Evolutionary conservation across 2,797 vertebrate species (phyloP), one percentile per base, ranked within the genome.

Genomic region (Miichthys miiuy): DNA sequence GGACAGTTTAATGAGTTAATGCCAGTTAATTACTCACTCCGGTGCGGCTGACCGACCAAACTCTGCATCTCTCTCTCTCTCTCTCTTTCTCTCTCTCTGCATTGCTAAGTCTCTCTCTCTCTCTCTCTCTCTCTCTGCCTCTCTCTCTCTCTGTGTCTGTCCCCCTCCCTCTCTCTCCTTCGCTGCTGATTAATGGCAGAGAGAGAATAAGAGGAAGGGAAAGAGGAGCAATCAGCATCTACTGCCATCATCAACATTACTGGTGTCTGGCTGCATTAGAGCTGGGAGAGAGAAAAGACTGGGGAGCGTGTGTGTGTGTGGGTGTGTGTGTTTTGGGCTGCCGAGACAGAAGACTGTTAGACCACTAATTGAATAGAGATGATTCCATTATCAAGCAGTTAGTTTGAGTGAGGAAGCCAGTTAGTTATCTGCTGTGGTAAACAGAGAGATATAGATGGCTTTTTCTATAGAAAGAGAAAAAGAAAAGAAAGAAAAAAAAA

Each of bases 1-100:
- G 93, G 94, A 94, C 91, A 93, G 87, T 94, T 95, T 95, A 95
- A 95, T 95, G 93, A 94, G 92, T 95, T 95, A 95, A 95, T 95
- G 91, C 93, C 94, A 93, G 91, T 94, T 95, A 95, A 95, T 95
- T 94, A 96, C 93, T 95, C 91, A 93, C 91, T 92, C 83, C 76
- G 89, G 89, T 94, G 92, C 88, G 80, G 91, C 90, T 91, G 93
- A 94, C 88, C 74, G 65, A 85, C 92, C 91, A 90, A 92, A 92
- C 84, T 90, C 87, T 70, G 38, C 66, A 55, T 65, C 76, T 75
- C 75, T 77, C 44, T 42, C 75, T 51, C 74, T 76, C 56, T 69
- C 30, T 54, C 21, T 72, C 11, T 48, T 21, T 46, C 21, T 56
- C 23, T 44, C 75, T 47, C 34, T 44, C 27, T n/a, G n/a, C n/a